Conservation (phyloP, 2,797 vertebrate species). For the Poeciliopsis turneri region DNA sequence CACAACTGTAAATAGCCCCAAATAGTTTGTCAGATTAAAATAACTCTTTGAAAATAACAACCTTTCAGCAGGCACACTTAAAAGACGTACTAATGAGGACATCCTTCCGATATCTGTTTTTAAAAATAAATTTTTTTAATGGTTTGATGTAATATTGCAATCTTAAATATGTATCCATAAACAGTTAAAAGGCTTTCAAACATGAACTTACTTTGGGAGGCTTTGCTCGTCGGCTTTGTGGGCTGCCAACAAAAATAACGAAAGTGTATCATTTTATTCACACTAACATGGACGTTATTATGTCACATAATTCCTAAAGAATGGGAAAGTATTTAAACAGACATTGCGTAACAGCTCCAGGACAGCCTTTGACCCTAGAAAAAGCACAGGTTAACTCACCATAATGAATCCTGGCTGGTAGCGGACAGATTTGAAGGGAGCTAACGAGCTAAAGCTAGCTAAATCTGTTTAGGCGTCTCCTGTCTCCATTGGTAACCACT, state of each 20-base stretch:
- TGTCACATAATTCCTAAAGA: not conserved
- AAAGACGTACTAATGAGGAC: no score
- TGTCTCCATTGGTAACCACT: constrained; percentile 71
- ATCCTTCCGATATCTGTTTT: no score
- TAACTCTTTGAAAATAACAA: no score
- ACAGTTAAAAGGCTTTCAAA: not conserved
- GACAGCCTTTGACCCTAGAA: not conserved
- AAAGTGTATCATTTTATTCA: not conserved
- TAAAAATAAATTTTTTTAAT: no score
- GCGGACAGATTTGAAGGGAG: not conserved
- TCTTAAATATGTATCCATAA: no score
- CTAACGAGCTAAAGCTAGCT: constrained; percentile 23
- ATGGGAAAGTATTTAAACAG: not conserved
- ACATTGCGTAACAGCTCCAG: not conserved
- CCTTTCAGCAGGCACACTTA: no score
- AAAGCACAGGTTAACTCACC: constrained; percentile 55
- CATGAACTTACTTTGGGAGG: constrained; percentile 77
- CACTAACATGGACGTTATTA: not conserved
- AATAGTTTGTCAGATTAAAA: no score
- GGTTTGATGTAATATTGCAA: no score
- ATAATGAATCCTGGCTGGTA: constrained; percentile 42
- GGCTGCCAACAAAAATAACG: constrained; percentile 68
- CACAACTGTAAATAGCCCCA: no score
- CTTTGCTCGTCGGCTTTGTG: constrained; percentile 72
- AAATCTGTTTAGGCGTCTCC: constrained; percentile 67